phyloP scores from a whole-genome alignment of 2,113 vertebrate species.

The Thalassarche chlororhynchos region DNA sequence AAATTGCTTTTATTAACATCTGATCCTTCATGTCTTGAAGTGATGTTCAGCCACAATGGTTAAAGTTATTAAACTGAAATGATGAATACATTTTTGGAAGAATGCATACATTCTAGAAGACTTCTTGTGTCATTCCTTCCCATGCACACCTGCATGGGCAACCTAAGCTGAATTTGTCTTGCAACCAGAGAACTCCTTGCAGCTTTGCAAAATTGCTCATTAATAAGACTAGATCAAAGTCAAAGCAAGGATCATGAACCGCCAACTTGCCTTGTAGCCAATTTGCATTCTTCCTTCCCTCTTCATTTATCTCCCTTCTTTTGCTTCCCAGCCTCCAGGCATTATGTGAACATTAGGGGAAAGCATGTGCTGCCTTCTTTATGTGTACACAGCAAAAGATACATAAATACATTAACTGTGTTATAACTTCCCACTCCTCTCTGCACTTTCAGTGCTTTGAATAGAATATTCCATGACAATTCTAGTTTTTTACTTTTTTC shows the following conservation, averaged over 20 bases:
- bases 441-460: neutral
- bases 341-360: neutral
- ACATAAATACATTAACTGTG: neutral
- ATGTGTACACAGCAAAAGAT: neutral
- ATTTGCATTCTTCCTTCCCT: constrained; percentile 38
- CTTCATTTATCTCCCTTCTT: constrained; percentile 9
- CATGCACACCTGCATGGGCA: constrained; percentile 20
- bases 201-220: constrained; percentile 4
- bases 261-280: constrained; percentile 31
- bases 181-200: neutral
- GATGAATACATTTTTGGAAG: neutral
- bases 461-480: neutral
- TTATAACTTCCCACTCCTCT: neutral
- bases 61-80: neutral
- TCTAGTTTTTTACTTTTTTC: neutral
- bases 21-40: neutral
- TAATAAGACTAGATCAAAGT: constrained; percentile 45
- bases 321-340: constrained; percentile 19
- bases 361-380: neutral
- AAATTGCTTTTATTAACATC: neutral
- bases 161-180: constrained; percentile 3
- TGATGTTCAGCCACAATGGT: neutral
- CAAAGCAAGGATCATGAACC: constrained; percentile 39
- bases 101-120: neutral
- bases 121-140: neutral